Evolutionary conservation across 2,888 invertebrate genomes (phyloP), one percentile per base, ranked within the genome.

Genomic region (Shargacucullia verbasci): DNA sequence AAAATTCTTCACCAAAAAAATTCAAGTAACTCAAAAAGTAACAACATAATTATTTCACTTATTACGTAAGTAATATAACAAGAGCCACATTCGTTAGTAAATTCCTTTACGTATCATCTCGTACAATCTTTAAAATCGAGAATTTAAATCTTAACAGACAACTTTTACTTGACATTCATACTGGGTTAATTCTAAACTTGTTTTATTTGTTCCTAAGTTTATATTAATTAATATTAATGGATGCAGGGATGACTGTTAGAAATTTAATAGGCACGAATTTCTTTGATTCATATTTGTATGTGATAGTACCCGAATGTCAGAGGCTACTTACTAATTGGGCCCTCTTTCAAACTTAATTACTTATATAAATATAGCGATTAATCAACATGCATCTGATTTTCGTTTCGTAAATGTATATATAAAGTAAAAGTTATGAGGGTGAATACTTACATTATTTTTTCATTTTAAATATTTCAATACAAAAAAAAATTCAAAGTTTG

Each of bases 31-130:
- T 58, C 31, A 39, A 57, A 67, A 45, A 46, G 39, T 41, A 55
- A 64, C 68, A 63, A 52, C 40, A 53, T 71, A 71, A 71, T 73
- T 73, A 74, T 70, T 64, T 70, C 50, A 70, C 70, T 58, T 68
- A 59, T 59, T 55, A 68, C 56, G 45, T 65, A 71, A 63, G 57
- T 47, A n/a, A n/a, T n/a, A 70, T 61, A 70, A 61, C 61, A 52
- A 34, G 55, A 73, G 60, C 62, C 47, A 70, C 75, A 75, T 72
- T 75, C 76, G 67, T 75, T 73, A 75, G 76, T 61, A 67, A 67
- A 74, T 74, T 64, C 76, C 60, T 59, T 55, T 11, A 43, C 59
- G 14, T 74, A 74, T 74, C 73, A 50, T 70, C 60, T 54, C 49
- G 40, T 60, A 59, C 57, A 52, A 75, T 75, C 76, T 75, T 38